phyloP scores from a whole-genome alignment of 92 coral and sea anemone genomes.

The Siderastrea radians region DNA sequence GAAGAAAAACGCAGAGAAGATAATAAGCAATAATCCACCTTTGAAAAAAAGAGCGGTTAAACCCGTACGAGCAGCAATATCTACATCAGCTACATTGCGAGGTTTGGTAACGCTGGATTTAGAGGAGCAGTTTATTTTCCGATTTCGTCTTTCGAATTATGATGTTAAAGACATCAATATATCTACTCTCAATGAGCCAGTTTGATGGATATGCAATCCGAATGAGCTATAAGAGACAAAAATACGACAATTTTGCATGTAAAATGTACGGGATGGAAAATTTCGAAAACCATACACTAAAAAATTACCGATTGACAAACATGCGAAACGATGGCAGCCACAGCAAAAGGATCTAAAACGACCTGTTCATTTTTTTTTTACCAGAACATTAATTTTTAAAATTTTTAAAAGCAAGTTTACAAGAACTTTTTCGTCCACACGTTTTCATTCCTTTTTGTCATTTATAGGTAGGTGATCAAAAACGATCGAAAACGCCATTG shows the following conservation, averaged over 20 bases:
- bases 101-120: constrained; percentile 38
- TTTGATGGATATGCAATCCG: background rate
- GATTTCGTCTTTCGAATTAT: constrained; percentile 78
- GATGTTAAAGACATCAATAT: constrained; percentile 53
- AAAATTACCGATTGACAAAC: too few relatives aligned
- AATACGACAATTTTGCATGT: background rate
- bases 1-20: background rate
- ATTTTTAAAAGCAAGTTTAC: too few relatives aligned
- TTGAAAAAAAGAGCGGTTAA: background rate
- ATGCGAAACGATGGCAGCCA: too few relatives aligned
- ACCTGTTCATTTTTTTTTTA: too few relatives aligned
- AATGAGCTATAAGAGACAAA: background rate
- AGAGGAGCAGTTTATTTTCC: constrained; percentile 43
- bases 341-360: too few relatives aligned
- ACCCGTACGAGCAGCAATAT: constrained; percentile 16
- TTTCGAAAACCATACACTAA: too few relatives aligned
- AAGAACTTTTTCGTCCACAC: too few relatives aligned
- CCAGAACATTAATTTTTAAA: too few relatives aligned
- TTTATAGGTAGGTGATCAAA: too few relatives aligned
- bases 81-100: constrained; percentile 56
- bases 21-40: background rate
- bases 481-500: too few relatives aligned
- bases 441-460: too few relatives aligned
- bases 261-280: too few relatives aligned
- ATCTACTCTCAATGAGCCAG: constrained; percentile 15